Percentiles rank a stretch among this genome's conserved stretches.
phyloP scores from a whole-genome alignment of 2,888 invertebrate species.

The Drosophila eohydei region DNA sequence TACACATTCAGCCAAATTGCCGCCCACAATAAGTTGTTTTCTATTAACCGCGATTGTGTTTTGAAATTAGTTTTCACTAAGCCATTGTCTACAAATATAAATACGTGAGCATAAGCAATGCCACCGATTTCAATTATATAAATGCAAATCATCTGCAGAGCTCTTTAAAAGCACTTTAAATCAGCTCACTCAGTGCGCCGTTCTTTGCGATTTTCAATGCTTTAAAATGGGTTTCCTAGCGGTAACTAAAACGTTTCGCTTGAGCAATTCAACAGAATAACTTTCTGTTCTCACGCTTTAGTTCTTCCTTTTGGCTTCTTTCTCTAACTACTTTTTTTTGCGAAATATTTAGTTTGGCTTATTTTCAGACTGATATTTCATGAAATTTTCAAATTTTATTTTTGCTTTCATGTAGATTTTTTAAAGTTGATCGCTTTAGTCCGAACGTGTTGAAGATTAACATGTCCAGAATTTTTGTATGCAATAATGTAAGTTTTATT shows the following conservation, averaged over 20 bases:
- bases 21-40: conserved; percentile 11
- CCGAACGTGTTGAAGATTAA: neutral
- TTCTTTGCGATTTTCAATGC: conserved; percentile 1
- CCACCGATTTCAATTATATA: conserved; percentile 13
- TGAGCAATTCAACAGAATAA: neutral
- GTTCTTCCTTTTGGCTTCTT: neutral
- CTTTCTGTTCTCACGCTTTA: neutral
- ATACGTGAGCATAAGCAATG: conserved; percentile 1
- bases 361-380: neutral
- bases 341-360: neutral
- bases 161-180: neutral
- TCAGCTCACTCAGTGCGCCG: no score
- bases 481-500: conserved; percentile 61
- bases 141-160: conserved; percentile 2
- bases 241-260: conserved; percentile 3
- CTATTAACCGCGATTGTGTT: conserved; percentile 35
- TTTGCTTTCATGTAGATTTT: neutral
- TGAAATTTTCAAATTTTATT: conserved; percentile 2
- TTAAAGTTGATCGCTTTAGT: conserved; percentile 4
- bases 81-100: conserved; percentile 45
- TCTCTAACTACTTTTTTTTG: neutral
- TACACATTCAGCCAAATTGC: conserved; percentile 48
- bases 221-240: neutral
- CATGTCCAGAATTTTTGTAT: conserved; percentile 5
- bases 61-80: conserved; percentile 47